Percentiles rank a stretch among this genome's conserved stretches.
Conservation (phyloP, 2,888 invertebrate species). For the Timema cristinae region DNA sequence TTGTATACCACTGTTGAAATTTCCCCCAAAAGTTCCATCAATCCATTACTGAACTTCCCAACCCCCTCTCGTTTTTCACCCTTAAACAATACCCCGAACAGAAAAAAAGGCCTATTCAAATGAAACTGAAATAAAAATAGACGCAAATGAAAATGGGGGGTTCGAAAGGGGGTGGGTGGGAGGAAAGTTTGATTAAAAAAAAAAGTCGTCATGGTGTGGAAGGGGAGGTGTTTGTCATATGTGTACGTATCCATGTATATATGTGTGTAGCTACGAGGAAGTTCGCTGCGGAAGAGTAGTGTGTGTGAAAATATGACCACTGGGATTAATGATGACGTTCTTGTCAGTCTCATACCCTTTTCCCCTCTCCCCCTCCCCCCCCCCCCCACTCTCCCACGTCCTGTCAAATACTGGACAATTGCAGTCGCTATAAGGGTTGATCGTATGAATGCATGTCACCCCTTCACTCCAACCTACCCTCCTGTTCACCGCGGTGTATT, state of each 20-base stretch:
- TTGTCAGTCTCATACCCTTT: conserved; percentile 30
- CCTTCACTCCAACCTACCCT: not conserved
- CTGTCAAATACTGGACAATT: conserved; percentile 14
- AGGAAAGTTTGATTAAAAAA: not conserved
- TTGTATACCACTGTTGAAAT: conserved; percentile 9
- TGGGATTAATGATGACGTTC: conserved; percentile 38
- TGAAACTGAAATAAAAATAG: not conserved
- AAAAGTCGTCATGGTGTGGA: not conserved
- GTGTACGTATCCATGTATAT: conserved; percentile 18
- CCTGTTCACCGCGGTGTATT: conserved; percentile 3
- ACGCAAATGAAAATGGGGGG: not conserved
- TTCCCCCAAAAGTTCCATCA: conserved; percentile 6
- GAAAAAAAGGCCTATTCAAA: conserved; percentile 9
- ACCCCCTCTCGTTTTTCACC: too few relatives aligned
- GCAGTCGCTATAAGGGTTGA: conserved; percentile 3
- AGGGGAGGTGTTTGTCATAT: conserved; percentile 16
- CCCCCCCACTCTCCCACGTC: not conserved
- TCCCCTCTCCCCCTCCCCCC: conserved; percentile 21
- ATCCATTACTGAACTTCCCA: not conserved
- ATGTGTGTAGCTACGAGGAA: not conserved
- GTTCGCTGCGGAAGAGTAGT: conserved; percentile 8
- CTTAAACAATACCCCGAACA: not conserved
- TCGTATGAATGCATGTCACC: conserved; percentile 7
- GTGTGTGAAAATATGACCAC: conserved; percentile 37
- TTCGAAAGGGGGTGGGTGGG: not conserved